Conservation (phyloP, 1,140 invertebrate genomes). For the Bathynomus jamesi region DNA sequence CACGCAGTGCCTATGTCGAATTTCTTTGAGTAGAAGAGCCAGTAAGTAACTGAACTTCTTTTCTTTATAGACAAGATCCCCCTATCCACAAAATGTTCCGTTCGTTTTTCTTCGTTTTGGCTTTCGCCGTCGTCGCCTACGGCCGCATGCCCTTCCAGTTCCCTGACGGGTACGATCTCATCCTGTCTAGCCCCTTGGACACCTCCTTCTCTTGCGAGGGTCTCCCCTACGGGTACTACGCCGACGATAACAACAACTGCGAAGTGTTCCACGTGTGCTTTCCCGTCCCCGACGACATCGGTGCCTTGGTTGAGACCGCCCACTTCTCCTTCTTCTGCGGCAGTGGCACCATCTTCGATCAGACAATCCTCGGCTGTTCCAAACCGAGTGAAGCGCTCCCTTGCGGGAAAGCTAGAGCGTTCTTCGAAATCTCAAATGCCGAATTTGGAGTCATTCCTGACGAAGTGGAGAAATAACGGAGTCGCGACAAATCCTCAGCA, state of each 20-base stretch:
- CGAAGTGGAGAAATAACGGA: background rate
- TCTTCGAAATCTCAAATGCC: constrained; percentile 15
- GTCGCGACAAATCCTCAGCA: too few relatives aligned
- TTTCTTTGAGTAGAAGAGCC: background rate
- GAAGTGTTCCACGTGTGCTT: constrained; percentile 15
- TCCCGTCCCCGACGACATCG: constrained; percentile 13
- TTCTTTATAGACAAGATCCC: background rate
- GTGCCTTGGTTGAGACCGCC: constrained; percentile 5
- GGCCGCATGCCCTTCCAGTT: constrained; percentile 17
- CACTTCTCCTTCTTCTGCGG: constrained; percentile 16
- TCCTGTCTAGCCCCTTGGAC: constrained; percentile 6
- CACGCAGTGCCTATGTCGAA: background rate
- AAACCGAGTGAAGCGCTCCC: constrained; percentile 6
- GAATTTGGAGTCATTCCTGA: constrained; percentile 11
- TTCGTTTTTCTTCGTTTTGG: background rate
- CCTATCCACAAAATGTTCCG: background rate
- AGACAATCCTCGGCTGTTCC: background rate
- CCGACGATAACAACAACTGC: background rate
- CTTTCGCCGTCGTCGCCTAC: background rate
- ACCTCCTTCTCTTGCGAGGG: constrained; percentile 12
- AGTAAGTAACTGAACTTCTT: too few relatives aligned
- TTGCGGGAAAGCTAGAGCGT: constrained; percentile 7
- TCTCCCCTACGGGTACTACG: background rate
- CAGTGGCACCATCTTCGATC: constrained; percentile 16
- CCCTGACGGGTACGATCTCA: constrained; percentile 8